phyloP scores from a whole-genome alignment of 2,888 invertebrate species.

The Adelphocoris suturalis region DNA sequence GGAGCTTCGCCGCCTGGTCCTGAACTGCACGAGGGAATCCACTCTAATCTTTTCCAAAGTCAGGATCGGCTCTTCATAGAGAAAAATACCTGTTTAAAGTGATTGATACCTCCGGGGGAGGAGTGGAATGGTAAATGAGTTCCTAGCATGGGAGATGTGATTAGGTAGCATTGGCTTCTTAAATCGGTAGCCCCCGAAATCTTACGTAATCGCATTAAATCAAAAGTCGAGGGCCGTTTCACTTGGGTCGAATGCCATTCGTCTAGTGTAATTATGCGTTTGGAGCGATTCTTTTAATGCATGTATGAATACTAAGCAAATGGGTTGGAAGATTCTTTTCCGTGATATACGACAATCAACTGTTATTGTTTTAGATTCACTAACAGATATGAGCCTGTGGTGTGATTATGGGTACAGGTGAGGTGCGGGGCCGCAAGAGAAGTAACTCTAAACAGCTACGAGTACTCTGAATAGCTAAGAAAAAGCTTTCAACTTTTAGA shows the following conservation, averaged over 20 bases:
- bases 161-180: slow-evolving; percentile 61
- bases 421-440: too few relatives aligned
- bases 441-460: too few relatives aligned
- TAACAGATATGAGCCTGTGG: too few relatives aligned
- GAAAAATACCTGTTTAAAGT: slow-evolving; percentile 60
- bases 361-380: too few relatives aligned
- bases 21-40: slow-evolving; percentile 15
- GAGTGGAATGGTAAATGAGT: slow-evolving; percentile 64
- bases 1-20: background rate
- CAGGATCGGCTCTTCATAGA: background rate
- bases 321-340: background rate
- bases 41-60: slow-evolving; percentile 41
- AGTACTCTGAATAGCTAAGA: too few relatives aligned
- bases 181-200: slow-evolving; percentile 59
- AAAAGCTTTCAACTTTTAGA: too few relatives aligned
- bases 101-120: slow-evolving; percentile 61
- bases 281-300: background rate
- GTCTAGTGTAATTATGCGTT: background rate
- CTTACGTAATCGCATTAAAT: slow-evolving; percentile 60
- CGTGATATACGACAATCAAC: too few relatives aligned
- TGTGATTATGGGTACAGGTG: too few relatives aligned
- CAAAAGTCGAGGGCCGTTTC: slow-evolving; percentile 38
- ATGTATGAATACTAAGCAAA: background rate
- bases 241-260: slow-evolving; percentile 10
- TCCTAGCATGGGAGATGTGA: slow-evolving; percentile 53